Evolutionary conservation across 2,113 vertebrate species (phyloP), one percentile per base, ranked within the genome.

Genomic region (Apodemus speciosus): DNA sequence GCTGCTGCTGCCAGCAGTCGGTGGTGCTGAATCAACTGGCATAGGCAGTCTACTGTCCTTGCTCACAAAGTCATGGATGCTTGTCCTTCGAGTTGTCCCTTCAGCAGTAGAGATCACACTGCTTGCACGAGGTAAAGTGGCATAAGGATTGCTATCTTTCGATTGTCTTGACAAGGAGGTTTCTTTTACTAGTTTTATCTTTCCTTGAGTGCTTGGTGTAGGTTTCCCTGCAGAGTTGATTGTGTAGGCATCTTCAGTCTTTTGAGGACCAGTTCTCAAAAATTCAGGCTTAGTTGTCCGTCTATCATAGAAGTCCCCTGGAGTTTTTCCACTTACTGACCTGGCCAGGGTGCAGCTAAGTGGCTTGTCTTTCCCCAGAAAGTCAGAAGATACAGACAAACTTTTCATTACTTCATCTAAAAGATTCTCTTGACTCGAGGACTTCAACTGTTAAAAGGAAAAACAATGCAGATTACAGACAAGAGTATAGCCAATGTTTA

Each of bases 41-140:
- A 99, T 96, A 2, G 99, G 99, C 18, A 98, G 98, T 79, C 99
- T 99, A 97, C 94, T 98, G 98, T 99, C 99, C 98, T 99, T 99
- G 64, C 99, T 99, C 96, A 99, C 98, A 98, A 99, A 98, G 95
- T 99, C 99, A 64, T 99, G 99, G 98, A 99, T 99, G 98, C 99
- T 99, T 83, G 99, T 99, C 97, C 99, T 99, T 87, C 99, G 99
- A 1, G 98, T 99, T 95, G 98, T 99, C 89, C 99, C 99, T 97
- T 99, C 99, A 0, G 99, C 99, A 0, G 99, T 99, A 96, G 99
- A 99, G 96, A 99, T 99, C 92, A 99, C 99, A 25, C 98, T 99
- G 98, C 99, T 99, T 94, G 99, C 99, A 5, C 99, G 99, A 94
- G 99, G 99, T 98, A 99, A 98, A n/a, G 98, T 98, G 93, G 98